A percentile compares a stretch with the other conserved stretches of the same genome.
phyloP scores from a whole-genome alignment of 2,888 invertebrate genomes.

The Drosophila ustulata region DNA sequence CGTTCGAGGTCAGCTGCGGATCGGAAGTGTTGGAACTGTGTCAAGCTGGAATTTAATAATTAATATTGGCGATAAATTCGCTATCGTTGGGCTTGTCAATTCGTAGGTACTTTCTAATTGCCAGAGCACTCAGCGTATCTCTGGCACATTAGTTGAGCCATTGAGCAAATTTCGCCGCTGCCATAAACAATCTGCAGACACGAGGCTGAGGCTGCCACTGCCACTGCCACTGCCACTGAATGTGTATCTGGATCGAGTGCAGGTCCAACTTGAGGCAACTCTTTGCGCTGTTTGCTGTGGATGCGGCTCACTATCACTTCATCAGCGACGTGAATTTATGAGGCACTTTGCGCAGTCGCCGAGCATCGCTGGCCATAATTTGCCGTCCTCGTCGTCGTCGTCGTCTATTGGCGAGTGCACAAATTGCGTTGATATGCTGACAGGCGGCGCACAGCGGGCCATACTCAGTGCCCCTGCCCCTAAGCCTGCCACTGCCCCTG shows the following conservation, averaged over 20 bases:
- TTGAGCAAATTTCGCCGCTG: slow-evolving; percentile 71
- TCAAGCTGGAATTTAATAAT: slow-evolving; percentile 29
- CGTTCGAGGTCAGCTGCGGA: slow-evolving; percentile 53
- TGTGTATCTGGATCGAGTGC: slow-evolving; percentile 6
- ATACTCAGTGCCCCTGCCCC: background rate
- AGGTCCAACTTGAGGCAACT: slow-evolving; percentile 1
- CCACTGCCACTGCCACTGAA: slow-evolving; percentile 23
- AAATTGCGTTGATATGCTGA: slow-evolving; percentile 79
- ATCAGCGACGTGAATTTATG: slow-evolving; percentile 80
- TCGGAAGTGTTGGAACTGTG: slow-evolving; percentile 53
- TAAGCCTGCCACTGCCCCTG: background rate
- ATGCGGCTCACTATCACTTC: slow-evolving; percentile 70
- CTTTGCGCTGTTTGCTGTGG: background rate
- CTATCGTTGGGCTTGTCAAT: slow-evolving; percentile 55
- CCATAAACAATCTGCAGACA: slow-evolving; percentile 72
- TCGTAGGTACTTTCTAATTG: slow-evolving; percentile 75
- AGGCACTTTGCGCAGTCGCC: slow-evolving; percentile 77
- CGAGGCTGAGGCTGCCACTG: slow-evolving; percentile 37
- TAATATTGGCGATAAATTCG: background rate
- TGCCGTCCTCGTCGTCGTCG: slow-evolving; percentile 39
- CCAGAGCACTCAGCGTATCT: slow-evolving; percentile 57
- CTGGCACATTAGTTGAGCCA: slow-evolving; percentile 75
- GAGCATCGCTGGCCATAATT: slow-evolving; percentile 74
- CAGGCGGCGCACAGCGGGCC: slow-evolving; percentile 71
- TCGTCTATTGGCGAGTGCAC: slow-evolving; percentile 75